Conservation (phyloP, 2,888 invertebrate species). For the Saturnia pavonia region DNA sequence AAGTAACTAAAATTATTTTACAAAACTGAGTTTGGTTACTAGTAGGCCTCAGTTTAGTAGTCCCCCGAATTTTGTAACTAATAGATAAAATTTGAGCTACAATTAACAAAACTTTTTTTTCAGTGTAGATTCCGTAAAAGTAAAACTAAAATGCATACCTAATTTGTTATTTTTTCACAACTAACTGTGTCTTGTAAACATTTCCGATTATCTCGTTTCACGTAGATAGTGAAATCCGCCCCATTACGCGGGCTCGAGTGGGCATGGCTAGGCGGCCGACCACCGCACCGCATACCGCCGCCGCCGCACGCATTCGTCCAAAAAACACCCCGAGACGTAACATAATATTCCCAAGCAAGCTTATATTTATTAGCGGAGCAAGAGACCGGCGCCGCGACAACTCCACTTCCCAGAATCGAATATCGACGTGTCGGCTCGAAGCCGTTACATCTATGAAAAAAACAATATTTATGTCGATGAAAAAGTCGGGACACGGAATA, state of each 20-base stretch:
- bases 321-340: conserved; percentile 75
- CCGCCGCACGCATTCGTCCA: conserved; percentile 60
- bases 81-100: no score
- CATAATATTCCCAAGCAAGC: conserved; percentile 80
- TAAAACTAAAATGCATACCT: neutral
- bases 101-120: no score
- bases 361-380: conserved; percentile 77
- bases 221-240: conserved; percentile 50
- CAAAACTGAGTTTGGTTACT: no score
- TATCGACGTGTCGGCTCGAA: conserved; percentile 69
- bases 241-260: conserved; percentile 64
- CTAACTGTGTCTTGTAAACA: conserved; percentile 29
- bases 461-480: conserved; percentile 79
- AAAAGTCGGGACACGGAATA: conserved; percentile 72
- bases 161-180: conserved; percentile 21
- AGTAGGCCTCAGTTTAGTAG: no score
- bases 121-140: neutral
- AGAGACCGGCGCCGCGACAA: conserved; percentile 75
- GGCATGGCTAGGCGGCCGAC: conserved; percentile 55
- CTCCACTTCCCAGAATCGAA: conserved; percentile 73
- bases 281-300: conserved; percentile 42
- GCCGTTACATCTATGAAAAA: conserved; percentile 77
- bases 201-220: conserved; percentile 30
- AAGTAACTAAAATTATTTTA: no score
- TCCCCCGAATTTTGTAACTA: no score